Conservation (phyloP, 2,797 vertebrate species). For the Varecia variegata region DNA sequence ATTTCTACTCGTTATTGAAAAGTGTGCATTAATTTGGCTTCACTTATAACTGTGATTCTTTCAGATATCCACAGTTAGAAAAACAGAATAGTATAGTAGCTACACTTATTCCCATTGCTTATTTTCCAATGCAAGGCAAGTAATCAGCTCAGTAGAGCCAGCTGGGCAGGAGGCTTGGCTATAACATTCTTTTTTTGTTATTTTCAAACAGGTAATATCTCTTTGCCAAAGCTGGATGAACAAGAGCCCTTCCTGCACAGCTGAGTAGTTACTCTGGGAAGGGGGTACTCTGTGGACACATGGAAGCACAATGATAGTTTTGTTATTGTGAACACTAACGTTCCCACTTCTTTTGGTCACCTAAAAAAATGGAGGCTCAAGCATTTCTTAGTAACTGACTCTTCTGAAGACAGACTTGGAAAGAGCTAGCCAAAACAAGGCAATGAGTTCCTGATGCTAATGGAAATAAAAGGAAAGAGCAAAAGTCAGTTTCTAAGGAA, state of each 20-base stretch:
- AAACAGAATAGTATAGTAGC: background rate
- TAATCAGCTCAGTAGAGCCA: background rate
- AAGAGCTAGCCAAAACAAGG: background rate
- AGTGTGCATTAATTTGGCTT: background rate
- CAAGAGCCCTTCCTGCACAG: constrained; percentile 63
- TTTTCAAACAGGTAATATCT: constrained; percentile 92
- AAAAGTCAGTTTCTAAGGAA: background rate
- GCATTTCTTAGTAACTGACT: constrained; percentile 1
- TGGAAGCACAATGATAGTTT: background rate
- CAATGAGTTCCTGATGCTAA: background rate
- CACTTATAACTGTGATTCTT: background rate
- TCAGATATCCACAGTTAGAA: background rate
- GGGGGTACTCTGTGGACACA: background rate
- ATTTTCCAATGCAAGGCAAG: background rate
- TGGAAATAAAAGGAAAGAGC: background rate
- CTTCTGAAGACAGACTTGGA: background rate
- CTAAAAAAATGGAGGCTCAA: background rate
- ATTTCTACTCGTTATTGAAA: background rate
- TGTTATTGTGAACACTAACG: constrained; percentile 13
- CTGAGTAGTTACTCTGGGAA: constrained; percentile 30
- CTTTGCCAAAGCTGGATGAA: constrained; percentile 89
- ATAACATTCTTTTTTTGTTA: constrained; percentile 52
- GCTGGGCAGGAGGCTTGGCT: background rate
- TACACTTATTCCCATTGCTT: background rate
- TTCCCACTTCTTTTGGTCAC: background rate